phyloP scores from a whole-genome alignment of 53 echinoderm and acorn worm species.

The Arbacia lixula region DNA sequence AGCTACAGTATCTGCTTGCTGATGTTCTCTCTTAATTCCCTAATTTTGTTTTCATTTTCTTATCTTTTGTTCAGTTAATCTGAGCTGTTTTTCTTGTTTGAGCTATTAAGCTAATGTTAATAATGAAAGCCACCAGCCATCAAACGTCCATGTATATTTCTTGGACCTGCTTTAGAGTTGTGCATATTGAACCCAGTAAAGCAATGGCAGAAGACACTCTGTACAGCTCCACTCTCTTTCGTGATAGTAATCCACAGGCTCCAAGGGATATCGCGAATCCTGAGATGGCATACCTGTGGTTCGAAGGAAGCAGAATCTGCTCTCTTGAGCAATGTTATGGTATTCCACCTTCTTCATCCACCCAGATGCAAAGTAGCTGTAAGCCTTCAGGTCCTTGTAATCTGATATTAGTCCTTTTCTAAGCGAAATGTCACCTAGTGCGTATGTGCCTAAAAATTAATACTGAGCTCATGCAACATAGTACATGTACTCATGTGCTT shows the following conservation, averaged over 20 bases:
- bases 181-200: slow-evolving; percentile 64
- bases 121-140: too few species aligned
- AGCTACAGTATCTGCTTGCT: too few species aligned
- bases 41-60: too few species aligned
- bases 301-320: slow-evolving; percentile 25
- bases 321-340: slow-evolving; percentile 10
- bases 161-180: too few species aligned
- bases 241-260: slow-evolving; percentile 43
- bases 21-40: too few species aligned
- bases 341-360: slow-evolving; percentile 58
- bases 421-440: slow-evolving; percentile 52
- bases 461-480: too few species aligned
- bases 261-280: slow-evolving; percentile 36
- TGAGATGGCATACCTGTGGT: slow-evolving; percentile 52
- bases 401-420: slow-evolving; percentile 35
- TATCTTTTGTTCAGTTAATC: too few species aligned
- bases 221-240: slow-evolving; percentile 28
- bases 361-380: slow-evolving; percentile 61
- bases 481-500: too few species aligned
- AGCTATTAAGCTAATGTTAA: too few species aligned
- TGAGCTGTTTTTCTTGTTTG: too few species aligned
- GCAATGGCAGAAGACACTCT: slow-evolving; percentile 53
- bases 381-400: slow-evolving; percentile 56
- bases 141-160: too few species aligned
- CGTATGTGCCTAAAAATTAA: too few species aligned